Base-by-base conservation (phyloP, 35 echinoderm and acorn worm species). In the Apostichopus japonicus region DNA sequence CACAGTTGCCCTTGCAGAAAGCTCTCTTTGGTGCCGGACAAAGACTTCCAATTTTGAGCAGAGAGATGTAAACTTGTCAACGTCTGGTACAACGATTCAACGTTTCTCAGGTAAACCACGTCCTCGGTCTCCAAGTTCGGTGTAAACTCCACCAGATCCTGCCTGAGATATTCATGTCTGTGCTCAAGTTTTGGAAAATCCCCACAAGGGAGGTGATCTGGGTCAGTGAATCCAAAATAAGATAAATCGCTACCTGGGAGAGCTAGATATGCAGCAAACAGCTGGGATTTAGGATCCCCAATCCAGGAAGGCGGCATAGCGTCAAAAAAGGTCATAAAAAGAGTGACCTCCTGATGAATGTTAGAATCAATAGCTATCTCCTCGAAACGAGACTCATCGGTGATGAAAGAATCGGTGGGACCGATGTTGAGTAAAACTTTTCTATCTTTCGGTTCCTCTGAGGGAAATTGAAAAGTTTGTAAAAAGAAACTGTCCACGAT, bases 141-240 rank as follows among this genome's bases (percentile, higher is more conserved):
- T 23, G 10, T 54, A 84, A 62, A 84, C 21, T 55, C 54, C 21
- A 58, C 27, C 17, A 84, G 16, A n/a, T 84, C 54, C 54, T n/a
- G 33, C 2, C 6, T 3, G 16, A 17, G 19, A 58, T 59, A 58
- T 58, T 84, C 81, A 4, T 19, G 16, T 5, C 57, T 17, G 56
- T 58, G 17, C 1, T 16, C 24, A 4, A 84, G 81, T 9, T n/a
- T 16, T 84, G 54, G 9, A 57, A 57, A 84, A 8, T 84, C 16
- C 4, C 23, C 57, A 51, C 81, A 84, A 59, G 81, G 81, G 8
- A 84, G 10, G 56, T 57, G 11, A 17, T 21, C 6, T 8, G 81
- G 81, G 54, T 84, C 81, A 84, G 8, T 13, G n/a, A 58, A 84
- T 53, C 81, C 81, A 57, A 84, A 84, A 9, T 84, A 61, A 1